These are phyloP conservation scores for Vanessa cardui DNA, from an alignment of 2,888 invertebrate species.

Conservation along the genomic window DNA sequence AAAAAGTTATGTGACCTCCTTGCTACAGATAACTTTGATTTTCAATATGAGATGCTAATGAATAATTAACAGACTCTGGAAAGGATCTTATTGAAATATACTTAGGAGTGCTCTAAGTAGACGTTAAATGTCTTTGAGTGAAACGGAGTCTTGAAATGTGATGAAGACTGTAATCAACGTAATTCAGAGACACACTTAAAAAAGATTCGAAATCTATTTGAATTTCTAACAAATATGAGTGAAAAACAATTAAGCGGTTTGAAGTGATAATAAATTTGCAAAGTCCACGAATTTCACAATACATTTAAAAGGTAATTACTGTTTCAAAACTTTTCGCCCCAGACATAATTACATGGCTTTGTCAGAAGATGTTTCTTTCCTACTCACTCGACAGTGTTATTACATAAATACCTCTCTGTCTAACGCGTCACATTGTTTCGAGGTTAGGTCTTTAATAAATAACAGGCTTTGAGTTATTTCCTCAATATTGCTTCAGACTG, in stretches of 20 bases:
- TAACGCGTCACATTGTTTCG: conserved; percentile 4
- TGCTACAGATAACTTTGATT: no score
- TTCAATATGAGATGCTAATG: no score
- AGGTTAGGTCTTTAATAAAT: conserved; percentile 21
- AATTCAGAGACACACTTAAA: no score
- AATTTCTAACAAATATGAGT: not conserved
- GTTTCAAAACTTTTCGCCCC: conserved; percentile 13
- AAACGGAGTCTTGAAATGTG: no score
- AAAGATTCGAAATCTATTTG: no score
- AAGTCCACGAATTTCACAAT: conserved; percentile 15
- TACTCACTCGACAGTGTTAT: conserved; percentile 3
- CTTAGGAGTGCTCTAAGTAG: no score
- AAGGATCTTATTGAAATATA: no score
- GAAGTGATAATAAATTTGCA: conserved; percentile 15
- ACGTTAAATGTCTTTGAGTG: no score
- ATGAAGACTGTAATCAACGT: no score
- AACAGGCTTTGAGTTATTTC: conserved; percentile 29
- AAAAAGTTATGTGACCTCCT: no score
- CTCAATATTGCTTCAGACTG: conserved; percentile 26
- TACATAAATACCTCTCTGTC: not conserved
- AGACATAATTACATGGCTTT: conserved; percentile 18
- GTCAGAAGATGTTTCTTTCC: not conserved
- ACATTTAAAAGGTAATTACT: conserved; percentile 25
- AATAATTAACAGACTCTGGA: no score
- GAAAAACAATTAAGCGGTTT: not conserved